Conservation (phyloP, 37 sponge, comb jelly and placozoan species). For the Corticium candelabrum region DNA sequence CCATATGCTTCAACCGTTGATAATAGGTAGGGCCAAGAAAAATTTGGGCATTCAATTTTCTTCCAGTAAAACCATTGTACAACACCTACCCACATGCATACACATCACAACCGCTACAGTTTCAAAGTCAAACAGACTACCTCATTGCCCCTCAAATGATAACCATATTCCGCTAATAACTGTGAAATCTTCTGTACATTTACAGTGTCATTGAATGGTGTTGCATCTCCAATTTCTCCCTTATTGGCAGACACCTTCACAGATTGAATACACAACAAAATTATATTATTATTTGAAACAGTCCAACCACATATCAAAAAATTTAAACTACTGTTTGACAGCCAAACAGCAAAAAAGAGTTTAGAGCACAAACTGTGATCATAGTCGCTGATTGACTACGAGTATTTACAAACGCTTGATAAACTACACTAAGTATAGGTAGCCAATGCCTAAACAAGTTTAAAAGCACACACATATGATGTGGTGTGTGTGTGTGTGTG, state of each 20-base stretch:
- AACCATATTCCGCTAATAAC: conserved; percentile 80
- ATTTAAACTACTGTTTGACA: not conserved
- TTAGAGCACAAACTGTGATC: not conserved
- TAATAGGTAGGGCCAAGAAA: conserved; percentile 99
- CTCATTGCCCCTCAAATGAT: conserved; percentile 97
- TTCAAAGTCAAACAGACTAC: conserved; percentile 5
- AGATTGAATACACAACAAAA: too few relatives aligned
- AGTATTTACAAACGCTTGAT: too few relatives aligned
- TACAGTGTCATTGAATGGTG: conserved; percentile 98
- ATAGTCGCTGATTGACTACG: too few relatives aligned
- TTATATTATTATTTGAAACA: too few relatives aligned
- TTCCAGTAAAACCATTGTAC: conserved; percentile 96
- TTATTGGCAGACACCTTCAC: conserved; percentile 95
- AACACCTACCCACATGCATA: conserved; percentile 43
- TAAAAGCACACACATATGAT: too few relatives aligned
- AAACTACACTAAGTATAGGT: too few relatives aligned
- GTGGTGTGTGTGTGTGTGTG: too few relatives aligned
- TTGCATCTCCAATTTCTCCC: conserved; percentile 99
- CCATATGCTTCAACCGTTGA: conserved; percentile 99
- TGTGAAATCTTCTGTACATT: conserved; percentile 98
- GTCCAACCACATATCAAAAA: too few relatives aligned
- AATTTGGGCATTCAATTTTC: conserved; percentile 97
- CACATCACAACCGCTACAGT: not conserved
- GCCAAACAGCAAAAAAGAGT: not conserved
- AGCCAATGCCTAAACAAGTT: too few relatives aligned